These are phyloP conservation scores for Prionailurus bengalensis DNA, from an alignment of 2,113 vertebrate genomes.

Conservation along the genomic window DNA sequence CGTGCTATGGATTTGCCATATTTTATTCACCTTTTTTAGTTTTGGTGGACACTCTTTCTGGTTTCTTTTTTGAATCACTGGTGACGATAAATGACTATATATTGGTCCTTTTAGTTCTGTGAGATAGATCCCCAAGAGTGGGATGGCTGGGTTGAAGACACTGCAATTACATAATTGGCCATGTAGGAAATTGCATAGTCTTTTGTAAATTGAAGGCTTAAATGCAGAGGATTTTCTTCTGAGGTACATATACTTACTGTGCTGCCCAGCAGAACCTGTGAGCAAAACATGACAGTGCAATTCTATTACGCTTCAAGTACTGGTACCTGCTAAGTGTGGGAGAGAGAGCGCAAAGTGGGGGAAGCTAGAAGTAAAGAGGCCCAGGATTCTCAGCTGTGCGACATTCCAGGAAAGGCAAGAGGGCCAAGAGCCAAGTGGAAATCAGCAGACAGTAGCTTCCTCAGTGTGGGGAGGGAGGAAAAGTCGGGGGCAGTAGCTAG, in stretches of 20 bases:
- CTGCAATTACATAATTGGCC: not conserved
- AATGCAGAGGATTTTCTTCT: not conserved
- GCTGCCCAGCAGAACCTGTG: not conserved
- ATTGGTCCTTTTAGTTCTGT: conserved; percentile 37
- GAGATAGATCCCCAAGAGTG: conserved; percentile 6
- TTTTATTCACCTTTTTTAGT: conserved; percentile 31
- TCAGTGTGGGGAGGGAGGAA: not conserved
- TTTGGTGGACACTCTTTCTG: not conserved
- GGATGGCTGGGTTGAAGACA: conserved; percentile 27
- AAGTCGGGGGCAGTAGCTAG: not conserved
- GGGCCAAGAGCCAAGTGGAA: not conserved
- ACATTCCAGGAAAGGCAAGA: not conserved
- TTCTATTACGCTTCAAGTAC: not conserved
- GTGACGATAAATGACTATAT: not conserved
- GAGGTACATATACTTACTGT: not conserved
- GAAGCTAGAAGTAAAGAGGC: not conserved
- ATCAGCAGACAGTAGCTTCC: not conserved
- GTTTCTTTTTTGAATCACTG: not conserved
- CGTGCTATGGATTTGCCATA: accelerated
- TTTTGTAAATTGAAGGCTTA: conserved; percentile 52
- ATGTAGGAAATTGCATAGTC: not conserved
- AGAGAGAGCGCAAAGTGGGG: not conserved
- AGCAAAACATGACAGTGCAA: not conserved
- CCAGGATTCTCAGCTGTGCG: not conserved
- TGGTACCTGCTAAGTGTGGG: not conserved